Evolutionary conservation across 2,888 invertebrate species (phyloP), one percentile per base, ranked within the genome.

Genomic region (Epicampocera succincta): DNA sequence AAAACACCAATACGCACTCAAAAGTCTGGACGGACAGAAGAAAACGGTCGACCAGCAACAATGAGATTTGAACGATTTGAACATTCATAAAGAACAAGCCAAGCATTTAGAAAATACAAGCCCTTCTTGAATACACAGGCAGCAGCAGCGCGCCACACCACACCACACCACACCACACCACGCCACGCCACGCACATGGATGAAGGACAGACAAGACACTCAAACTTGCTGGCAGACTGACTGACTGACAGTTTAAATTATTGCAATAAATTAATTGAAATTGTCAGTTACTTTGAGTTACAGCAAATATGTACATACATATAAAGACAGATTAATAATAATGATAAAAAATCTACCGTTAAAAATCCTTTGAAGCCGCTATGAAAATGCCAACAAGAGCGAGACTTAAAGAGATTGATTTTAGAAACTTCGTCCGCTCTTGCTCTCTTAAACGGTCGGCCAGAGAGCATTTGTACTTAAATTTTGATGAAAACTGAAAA

Each of bases 251-350:
- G 50, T 63, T 52, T 12, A 66, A 61, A 50, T 61, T 29, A 79
- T 82, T 50, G 15, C 72, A 72, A 63, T 77, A 73, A 81, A 77
- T 78, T 78, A 60, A 78, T 61, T 75, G 78, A 78, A 82, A 75
- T 78, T 71, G 74, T 82, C 71, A 71, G 71, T 78, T 78, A 82
- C 77, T 76, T 80, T 15, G 40, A 66, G 12, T 17, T 13, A 42
- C 46, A 25, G 15, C 33, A 61, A 72, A 44, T n/a, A n/a, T n/a
- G n/a, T n/a, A n/a, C n/a, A n/a, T n/a, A 33, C 48, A 72, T 56
- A 50, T 40, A 66, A 60, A 25, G 5, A 11, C 13, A 17, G 46
- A 58, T 56, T 54, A 38, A 72, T 44, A 13, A 15, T 8, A 46
- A 4, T 17, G 17, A n/a, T 46, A 15, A n/a, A 8, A 15, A 13